A percentile compares a stretch with the other conserved stretches of the same genome.
These are phyloP conservation scores for Nylanderia fulva DNA, from an alignment of 1,140 invertebrate genomes.

Conservation along the genomic window DNA sequence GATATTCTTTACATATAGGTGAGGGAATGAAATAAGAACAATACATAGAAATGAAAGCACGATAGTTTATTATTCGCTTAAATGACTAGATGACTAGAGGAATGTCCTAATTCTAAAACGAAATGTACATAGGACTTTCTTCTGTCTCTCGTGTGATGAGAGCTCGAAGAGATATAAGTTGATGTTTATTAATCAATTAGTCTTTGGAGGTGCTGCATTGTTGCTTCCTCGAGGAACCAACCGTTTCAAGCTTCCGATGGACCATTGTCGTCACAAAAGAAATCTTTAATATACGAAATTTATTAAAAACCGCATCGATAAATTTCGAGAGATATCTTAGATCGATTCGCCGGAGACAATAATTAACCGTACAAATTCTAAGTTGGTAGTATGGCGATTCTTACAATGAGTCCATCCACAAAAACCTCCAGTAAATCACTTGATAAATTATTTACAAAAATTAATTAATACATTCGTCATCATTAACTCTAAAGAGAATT, in stretches of 20 bases:
- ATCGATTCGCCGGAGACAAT: background rate
- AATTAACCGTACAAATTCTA: background rate
- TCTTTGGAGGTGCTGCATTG: conserved; percentile 86
- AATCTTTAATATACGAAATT: background rate
- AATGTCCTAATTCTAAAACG: conserved; percentile 72
- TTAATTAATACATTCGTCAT: conserved; percentile 58
- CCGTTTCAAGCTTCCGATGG: conserved; percentile 83
- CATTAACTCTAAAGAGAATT: conserved; percentile 52
- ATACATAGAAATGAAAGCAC: conserved; percentile 68
- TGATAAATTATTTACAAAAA: conserved; percentile 78
- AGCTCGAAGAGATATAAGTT: conserved; percentile 61
- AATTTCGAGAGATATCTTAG: background rate
- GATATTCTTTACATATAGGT: background rate
- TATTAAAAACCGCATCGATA: conserved; percentile 8
- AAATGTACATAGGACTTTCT: conserved; percentile 78
- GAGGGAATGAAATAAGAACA: conserved; percentile 37
- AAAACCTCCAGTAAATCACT: conserved; percentile 77
- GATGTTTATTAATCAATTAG: conserved; percentile 71
- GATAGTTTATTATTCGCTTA: conserved; percentile 76
- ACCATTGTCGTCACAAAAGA: conserved; percentile 52
- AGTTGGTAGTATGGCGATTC: background rate
- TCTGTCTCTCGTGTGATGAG: conserved; percentile 66
- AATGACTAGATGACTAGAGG: conserved; percentile 81
- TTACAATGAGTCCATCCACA: conserved; percentile 65
- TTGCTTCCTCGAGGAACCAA: conserved; percentile 81